Evolutionary conservation across 2,888 invertebrate genomes (phyloP).

Genomic region (Euclidia mi): DNA sequence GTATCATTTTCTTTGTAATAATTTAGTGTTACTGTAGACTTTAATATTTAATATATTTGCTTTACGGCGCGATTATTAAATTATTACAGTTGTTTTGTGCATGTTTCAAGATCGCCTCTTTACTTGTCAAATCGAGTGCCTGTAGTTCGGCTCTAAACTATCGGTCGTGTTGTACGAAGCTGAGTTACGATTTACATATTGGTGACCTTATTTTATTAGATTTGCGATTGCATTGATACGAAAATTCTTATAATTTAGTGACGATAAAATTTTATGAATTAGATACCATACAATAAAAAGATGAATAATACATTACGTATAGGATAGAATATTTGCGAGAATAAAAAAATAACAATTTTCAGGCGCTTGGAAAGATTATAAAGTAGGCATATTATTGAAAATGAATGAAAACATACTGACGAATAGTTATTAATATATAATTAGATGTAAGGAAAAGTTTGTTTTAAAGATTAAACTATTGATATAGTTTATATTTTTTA

Average conservation of each 20-base stretch:
- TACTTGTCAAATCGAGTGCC: constrained; percentile 84
- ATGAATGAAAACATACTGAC: constrained; percentile 88
- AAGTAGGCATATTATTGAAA: constrained; percentile 89
- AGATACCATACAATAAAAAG: constrained; percentile 74
- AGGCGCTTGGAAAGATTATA: constrained; percentile 89
- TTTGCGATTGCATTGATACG: constrained; percentile 60
- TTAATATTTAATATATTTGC: constrained; percentile 90
- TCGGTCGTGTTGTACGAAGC: constrained; percentile 72
- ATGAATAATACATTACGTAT: constrained; percentile 75
- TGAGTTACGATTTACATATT: constrained; percentile 67
- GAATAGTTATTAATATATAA: constrained; percentile 90
- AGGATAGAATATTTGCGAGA: constrained; percentile 82
- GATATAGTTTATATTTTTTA: constrained; percentile 91
- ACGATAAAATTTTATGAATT: constrained; percentile 81
- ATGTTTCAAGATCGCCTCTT: constrained; percentile 81
- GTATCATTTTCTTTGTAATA: constrained; percentile 89
- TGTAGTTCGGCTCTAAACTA: constrained; percentile 71
- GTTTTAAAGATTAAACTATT: constrained; percentile 90
- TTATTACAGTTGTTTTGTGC: constrained; percentile 84
- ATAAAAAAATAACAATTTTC: constrained; percentile 69
- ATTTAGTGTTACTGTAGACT: constrained; percentile 87
- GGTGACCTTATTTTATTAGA: constrained; percentile 76
- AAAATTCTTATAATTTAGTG: constrained; percentile 74
- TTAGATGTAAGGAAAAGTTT: constrained; percentile 85
- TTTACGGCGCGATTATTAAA: constrained; percentile 83